Conservation (phyloP, 2,113 vertebrate species). For the Anseranas semipalmata region DNA sequence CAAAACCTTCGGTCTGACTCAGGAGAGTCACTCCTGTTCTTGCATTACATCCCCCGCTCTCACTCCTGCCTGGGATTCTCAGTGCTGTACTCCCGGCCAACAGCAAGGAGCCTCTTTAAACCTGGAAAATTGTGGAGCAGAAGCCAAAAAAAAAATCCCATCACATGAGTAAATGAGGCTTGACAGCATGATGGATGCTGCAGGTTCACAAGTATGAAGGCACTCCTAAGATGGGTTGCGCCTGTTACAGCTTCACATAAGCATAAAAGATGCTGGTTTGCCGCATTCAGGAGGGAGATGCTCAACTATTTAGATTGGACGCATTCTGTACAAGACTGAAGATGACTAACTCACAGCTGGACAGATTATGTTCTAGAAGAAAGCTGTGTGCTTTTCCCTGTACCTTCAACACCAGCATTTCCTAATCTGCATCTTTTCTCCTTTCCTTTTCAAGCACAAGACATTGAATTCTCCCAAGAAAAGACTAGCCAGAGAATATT, state of each 20-base stretch:
- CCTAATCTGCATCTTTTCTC: slow-evolving; percentile 1
- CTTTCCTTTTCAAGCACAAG: slow-evolving; percentile 2
- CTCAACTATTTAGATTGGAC: slow-evolving; percentile 26
- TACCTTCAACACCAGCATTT: slow-evolving; percentile 34
- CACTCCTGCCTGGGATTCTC: background rate
- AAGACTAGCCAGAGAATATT: background rate
- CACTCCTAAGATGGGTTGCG: background rate
- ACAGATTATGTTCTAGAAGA: slow-evolving; percentile 49
- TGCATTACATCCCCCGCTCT: background rate
- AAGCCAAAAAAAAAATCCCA: background rate
- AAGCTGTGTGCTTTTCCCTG: background rate
- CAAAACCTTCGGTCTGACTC: slow-evolving; percentile 20
- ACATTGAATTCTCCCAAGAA: background rate
- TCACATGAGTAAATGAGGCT: slow-evolving; percentile 45
- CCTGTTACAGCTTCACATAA: slow-evolving; percentile 29
- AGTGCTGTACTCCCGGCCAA: slow-evolving; percentile 1
- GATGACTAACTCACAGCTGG: slow-evolving; percentile 61
- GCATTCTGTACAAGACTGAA: slow-evolving; percentile 34
- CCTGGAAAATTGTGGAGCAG: background rate
- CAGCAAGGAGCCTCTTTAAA: slow-evolving; percentile 27
- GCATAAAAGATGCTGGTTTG: slow-evolving; percentile 18
- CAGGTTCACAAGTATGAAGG: slow-evolving; percentile 54
- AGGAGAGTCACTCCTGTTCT: slow-evolving; percentile 5
- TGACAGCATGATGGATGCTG: slow-evolving; percentile 62
- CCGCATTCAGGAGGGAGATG: slow-evolving; percentile 54